phyloP scores from a whole-genome alignment of 2,797 vertebrate species.

The Oreochromis mossambicus region DNA sequence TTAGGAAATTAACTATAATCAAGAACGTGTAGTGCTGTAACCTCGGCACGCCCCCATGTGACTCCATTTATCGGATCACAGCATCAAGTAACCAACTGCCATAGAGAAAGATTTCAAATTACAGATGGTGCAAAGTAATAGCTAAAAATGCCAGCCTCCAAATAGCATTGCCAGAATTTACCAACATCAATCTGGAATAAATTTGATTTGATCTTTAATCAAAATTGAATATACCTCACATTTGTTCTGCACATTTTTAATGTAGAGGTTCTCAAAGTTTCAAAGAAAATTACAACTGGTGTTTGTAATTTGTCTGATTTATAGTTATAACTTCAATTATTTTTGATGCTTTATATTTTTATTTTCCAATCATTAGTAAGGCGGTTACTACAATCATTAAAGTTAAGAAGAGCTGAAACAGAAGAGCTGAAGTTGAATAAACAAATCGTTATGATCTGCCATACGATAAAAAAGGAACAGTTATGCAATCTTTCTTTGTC shows the following conservation, averaged over 20 bases:
- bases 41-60: neutral
- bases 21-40: neutral
- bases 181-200: neutral
- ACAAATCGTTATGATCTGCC: neutral
- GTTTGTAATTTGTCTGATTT: neutral
- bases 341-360: neutral
- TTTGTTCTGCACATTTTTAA: neutral
- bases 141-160: neutral
- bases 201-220: neutral
- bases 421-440: neutral
- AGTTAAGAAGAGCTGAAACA: neutral
- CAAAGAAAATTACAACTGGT: neutral
- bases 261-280: neutral
- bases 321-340: neutral
- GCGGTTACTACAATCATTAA: rapidly evolving
- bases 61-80: neutral
- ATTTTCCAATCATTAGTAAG: neutral
- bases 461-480: neutral
- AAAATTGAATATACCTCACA: neutral
- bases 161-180: neutral
- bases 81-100: neutral
- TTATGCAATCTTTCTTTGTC: neutral
- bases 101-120: neutral
- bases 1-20: neutral
- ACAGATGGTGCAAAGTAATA: neutral